Base-by-base conservation (phyloP, 2,888 invertebrate species). In the Lycophotia porphyrea region DNA sequence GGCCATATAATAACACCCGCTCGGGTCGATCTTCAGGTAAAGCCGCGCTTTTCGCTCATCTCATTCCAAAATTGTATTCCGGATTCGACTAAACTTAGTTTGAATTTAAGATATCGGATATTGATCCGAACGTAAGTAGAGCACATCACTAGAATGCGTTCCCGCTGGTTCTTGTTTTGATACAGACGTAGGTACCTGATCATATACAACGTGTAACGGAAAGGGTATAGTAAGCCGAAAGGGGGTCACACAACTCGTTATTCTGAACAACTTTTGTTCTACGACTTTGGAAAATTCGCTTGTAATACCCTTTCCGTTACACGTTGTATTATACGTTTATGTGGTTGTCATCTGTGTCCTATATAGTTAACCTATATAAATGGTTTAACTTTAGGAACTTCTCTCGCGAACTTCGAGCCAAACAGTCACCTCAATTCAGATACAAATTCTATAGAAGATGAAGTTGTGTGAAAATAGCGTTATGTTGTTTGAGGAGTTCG, bases 71-170 rank as follows among this genome's bases (percentile, higher is more conserved):
- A 61, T 36, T 61, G 15, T 24, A 13, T 61, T 61, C 13, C 7
- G 24, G 63, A 36, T 39, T 39, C n/a, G 5, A 39, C 18, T 39
- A 15, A 39, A 27, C 9, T 5, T 18, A 5, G 24, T 44, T 24
- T 8, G 0, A 11, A 36, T 52, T 52, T 67, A 21, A 36, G 21
- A 67, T 36, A 27, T 36, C 21, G 34, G 34, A 49, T 71, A 49
- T 4, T 31, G 18, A 58, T 58, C 31, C 58, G 58, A 58, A 31
- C 18, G 1, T 0, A 2, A 58, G 18, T 8, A 31, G 31, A 18
- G 18, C 0, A 49, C 71, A 71, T 65, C 65, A 36, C 71, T 65
- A 49, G 15, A 71, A 15, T 39, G 11, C 36, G 27, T 47, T 71
- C 27, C 27, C 21, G 15, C 18, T n/a, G 5, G 34, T 36, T 47